A percentile compares a stretch with the other conserved stretches of the same genome.
These are phyloP conservation scores for Odocoileus hemionus DNA, from an alignment of 2,113 vertebrate species.

Conservation along the genomic window DNA sequence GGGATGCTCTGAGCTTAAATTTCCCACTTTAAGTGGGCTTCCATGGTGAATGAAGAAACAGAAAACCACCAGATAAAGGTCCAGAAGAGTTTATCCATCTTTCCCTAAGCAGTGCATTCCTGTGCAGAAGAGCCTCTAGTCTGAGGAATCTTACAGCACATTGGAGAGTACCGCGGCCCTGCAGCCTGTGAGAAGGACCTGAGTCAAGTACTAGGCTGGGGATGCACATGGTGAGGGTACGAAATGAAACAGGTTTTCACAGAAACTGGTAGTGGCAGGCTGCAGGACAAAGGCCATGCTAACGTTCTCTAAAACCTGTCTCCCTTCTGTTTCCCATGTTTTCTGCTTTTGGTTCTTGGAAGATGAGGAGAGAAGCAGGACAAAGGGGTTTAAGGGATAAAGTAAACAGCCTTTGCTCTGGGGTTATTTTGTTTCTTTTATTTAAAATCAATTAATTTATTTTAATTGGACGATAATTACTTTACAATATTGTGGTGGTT, in stretches of 20 bases:
- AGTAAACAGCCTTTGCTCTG: not conserved
- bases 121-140: not conserved
- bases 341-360: not conserved
- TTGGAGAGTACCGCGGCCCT: not conserved
- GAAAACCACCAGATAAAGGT: not conserved
- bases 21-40: not conserved
- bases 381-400: not conserved
- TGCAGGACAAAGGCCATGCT: not conserved
- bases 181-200: not conserved
- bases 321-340: not conserved
- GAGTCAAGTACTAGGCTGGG: not conserved
- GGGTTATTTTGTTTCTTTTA: not conserved
- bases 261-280: not conserved
- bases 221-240: not conserved
- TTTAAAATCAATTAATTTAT: not conserved
- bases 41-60: not conserved
- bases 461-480: not conserved
- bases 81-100: not conserved
- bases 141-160: not conserved
- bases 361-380: not conserved
- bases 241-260: not conserved
- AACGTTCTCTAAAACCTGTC: not conserved
- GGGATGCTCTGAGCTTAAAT: not conserved
- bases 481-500: not conserved
- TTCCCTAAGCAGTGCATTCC: not conserved